Conservation (phyloP, 2,113 vertebrate genomes). For the Periophthalmodon schlosseri region DNA sequence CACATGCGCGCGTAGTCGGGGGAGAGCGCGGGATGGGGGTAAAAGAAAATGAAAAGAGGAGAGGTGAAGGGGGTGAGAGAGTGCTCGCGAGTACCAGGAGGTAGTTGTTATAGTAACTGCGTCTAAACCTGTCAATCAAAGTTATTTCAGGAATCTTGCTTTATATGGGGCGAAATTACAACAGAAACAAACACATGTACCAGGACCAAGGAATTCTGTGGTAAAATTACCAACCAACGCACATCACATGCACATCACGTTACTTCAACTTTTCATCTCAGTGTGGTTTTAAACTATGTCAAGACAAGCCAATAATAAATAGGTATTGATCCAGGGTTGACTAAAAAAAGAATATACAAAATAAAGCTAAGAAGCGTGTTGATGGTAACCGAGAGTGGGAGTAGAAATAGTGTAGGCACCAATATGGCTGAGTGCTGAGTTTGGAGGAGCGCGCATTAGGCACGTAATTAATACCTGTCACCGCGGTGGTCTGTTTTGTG, state of each 20-base stretch:
- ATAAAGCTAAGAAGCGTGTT: constrained; percentile 29
- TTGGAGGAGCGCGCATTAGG: constrained; percentile 63
- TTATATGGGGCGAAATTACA: constrained; percentile 31
- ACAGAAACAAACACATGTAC: constrained; percentile 1
- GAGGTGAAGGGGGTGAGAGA: constrained; percentile 25
- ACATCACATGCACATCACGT: constrained; percentile 21
- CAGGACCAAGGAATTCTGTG: constrained; percentile 33
- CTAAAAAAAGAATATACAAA: constrained; percentile 33
- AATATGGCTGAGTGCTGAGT: constrained; percentile 64
- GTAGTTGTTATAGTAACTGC: constrained; percentile 78
- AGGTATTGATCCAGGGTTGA: constrained; percentile 23
- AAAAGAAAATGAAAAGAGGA: constrained; percentile 56
- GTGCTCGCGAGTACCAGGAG: constrained; percentile 65
- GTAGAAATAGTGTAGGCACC: constrained; percentile 60
- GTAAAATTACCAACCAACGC: constrained; percentile 41
- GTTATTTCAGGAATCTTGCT: constrained; percentile 70
- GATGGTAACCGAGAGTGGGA: constrained; percentile 47
- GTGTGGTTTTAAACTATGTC: not conserved
- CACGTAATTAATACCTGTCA: constrained; percentile 76
- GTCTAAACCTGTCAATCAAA: constrained; percentile 71
- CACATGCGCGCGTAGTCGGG: constrained; percentile 56
- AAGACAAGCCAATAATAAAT: not conserved
- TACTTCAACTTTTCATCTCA: constrained; percentile 29
- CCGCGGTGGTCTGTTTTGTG: constrained; percentile 52
- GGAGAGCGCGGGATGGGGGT: constrained; percentile 42